Evolutionary conservation across 2,797 vertebrate species (phyloP).

Genomic region (Lepidocolaptes lacrymiger): DNA sequence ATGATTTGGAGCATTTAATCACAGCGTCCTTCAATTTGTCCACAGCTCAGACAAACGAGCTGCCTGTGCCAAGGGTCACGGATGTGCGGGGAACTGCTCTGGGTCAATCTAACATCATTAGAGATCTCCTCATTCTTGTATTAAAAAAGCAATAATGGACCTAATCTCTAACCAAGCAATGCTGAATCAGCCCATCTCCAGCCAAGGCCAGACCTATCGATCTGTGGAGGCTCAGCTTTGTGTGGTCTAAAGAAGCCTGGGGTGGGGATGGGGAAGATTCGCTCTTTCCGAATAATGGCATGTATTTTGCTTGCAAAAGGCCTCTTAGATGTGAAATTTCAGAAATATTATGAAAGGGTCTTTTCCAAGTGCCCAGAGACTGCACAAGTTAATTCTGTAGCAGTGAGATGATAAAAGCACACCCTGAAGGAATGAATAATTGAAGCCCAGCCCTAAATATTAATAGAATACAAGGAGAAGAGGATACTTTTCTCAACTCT

Average conservation of each 20-base stretch:
- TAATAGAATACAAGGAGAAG: conserved; percentile 54
- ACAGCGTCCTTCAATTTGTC: background rate
- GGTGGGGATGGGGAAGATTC: background rate
- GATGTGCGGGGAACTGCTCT: background rate
- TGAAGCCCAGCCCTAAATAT: conserved; percentile 65
- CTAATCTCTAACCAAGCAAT: background rate
- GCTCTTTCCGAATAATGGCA: background rate
- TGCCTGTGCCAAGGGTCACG: background rate
- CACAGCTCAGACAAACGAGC: background rate
- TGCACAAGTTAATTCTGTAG: conserved; percentile 9
- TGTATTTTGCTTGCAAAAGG: background rate
- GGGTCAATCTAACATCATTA: background rate
- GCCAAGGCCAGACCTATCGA: background rate
- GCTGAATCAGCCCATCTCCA: background rate
- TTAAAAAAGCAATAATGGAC: background rate
- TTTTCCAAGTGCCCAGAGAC: conserved; percentile 19
- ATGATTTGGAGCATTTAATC: conserved; percentile 25
- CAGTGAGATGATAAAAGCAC: conserved; percentile 53
- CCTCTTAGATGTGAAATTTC: conserved; percentile 8
- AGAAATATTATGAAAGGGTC: background rate
- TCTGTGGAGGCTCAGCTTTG: background rate
- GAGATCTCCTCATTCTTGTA: background rate
- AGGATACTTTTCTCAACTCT: conserved; percentile 42
- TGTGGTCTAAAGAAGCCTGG: background rate
- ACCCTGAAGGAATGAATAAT: conserved; percentile 66